Base-by-base conservation (phyloP, 2,888 invertebrate species). In the Nycteola revayana region DNA sequence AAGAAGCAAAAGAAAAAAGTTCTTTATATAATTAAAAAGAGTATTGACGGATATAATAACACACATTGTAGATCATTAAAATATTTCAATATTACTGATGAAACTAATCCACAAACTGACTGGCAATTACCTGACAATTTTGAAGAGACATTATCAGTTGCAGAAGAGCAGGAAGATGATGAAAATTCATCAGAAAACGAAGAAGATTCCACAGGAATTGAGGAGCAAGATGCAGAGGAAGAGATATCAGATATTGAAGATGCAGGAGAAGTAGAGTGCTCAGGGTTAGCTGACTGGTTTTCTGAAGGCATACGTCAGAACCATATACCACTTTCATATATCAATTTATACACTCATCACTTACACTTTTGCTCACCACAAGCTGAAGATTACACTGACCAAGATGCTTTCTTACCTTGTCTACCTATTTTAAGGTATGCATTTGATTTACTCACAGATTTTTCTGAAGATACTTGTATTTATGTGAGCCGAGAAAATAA, bases 311-410 rank as follows among this genome's bases (percentile, higher is more conserved):
- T 93, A 37, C 87, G 91, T 24, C 75, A 75, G 1, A 93, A 92
- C 11, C 60, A 81, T 24, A 90, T 94, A 47, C 92, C 95, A 0
- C 83, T 92, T 5, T 88, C 90, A 39, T 92, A 94, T 54, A 90
- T 95, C 11, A 94, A 95, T 63, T 86, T 95, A 8, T 76, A 92
- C 35, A 90, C 90, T n/a, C 89, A 91, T 22, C 89, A 91, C 39
- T 81, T 92, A 26, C 92, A 93, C 59, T 90, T 94, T 42, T 92
- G 92, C 49, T 89, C 89, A 29, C 92, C 93, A 0, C 94, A 94
- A 81, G 91, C 94, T 3, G 95, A 96, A 72, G 92, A 94, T 68
- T 91, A 90, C 57, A 70, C 74, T 2, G 88, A 90, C 26, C 80
- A 89, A 2, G 91, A 93, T 42, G 90, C 93, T 4, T 91, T 92